Conservation (phyloP, 2,113 vertebrate species). For the Macquaria ambigua region DNA sequence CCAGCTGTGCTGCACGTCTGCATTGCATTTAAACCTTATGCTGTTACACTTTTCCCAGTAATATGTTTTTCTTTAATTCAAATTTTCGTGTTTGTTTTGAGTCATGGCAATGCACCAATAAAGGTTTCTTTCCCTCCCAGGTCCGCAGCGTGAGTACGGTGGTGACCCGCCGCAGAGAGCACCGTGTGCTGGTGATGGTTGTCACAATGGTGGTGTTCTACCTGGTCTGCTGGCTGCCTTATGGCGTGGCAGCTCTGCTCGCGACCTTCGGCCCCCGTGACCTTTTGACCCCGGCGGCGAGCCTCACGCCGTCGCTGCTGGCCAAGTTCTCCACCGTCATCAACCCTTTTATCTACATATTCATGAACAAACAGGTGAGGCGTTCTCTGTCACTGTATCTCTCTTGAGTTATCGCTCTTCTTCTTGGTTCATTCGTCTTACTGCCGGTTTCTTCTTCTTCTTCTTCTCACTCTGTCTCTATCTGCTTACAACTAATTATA, state of each 20-base stretch:
- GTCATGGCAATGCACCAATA: neutral
- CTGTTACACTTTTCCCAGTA: neutral
- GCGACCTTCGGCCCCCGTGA: constrained; percentile 82
- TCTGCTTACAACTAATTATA: no score
- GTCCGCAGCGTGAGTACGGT: constrained; percentile 62
- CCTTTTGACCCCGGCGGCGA: constrained; percentile 79
- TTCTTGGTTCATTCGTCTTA: neutral
- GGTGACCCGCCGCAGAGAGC: constrained; percentile 76
- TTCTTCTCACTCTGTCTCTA: neutral
- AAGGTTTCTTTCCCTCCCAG: constrained; percentile 37
- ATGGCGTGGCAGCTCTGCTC: constrained; percentile 81
- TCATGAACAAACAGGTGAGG: constrained; percentile 87
- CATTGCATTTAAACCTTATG: no score
- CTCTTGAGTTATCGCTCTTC: neutral
- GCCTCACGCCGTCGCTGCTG: constrained; percentile 84
- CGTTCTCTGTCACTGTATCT: no score
- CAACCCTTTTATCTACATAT: constrained; percentile 86
- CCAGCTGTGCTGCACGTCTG: neutral
- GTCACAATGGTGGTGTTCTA: constrained; percentile 85
- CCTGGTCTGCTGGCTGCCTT: constrained; percentile 88
- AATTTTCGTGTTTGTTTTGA: neutral
- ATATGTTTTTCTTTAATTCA: neutral
- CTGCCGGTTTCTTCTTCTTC: neutral
- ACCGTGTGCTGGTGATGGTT: constrained; percentile 83
- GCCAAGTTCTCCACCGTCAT: constrained; percentile 86